Conservation (phyloP, 2,797 vertebrate genomes). For the Aythya fuligula region DNA sequence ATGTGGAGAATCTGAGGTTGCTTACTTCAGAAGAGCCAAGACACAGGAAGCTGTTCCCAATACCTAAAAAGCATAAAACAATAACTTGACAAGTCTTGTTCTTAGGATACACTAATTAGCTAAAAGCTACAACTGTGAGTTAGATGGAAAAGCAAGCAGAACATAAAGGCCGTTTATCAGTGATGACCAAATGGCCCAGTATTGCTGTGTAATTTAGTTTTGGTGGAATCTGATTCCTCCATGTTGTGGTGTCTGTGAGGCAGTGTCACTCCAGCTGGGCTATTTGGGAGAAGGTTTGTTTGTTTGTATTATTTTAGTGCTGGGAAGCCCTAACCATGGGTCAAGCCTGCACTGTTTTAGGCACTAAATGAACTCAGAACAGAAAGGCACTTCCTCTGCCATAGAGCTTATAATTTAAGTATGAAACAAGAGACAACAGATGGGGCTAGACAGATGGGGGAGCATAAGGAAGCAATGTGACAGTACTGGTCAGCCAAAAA, state of each 20-base stretch:
- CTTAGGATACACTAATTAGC: not conserved
- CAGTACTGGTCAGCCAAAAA: slow-evolving; percentile 56
- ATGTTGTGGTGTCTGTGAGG: not conserved
- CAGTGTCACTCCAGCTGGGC: slow-evolving; percentile 11
- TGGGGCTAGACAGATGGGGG: slow-evolving; percentile 52
- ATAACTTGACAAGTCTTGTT: not conserved
- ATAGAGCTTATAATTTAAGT: slow-evolving; percentile 27
- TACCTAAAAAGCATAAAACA: not conserved
- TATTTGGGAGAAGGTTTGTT: slow-evolving; percentile 32
- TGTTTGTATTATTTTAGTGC: not conserved
- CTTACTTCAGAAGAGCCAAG: not conserved
- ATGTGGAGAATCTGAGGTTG: not conserved
- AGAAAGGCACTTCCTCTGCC: slow-evolving; percentile 20
- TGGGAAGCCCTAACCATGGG: slow-evolving; percentile 25
- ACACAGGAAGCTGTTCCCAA: accelerated
- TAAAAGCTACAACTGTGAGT: not conserved
- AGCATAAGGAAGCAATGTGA: slow-evolving; percentile 68
- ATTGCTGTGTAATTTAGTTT: slow-evolving; percentile 35
- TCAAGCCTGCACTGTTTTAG: slow-evolving; percentile 48
- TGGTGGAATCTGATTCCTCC: slow-evolving; percentile 44
- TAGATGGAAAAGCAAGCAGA: not conserved
- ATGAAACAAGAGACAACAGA: slow-evolving; percentile 55
- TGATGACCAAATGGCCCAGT: not conserved
- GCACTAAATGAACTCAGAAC: slow-evolving; percentile 9
- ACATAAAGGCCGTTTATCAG: not conserved